Evolutionary conservation across 2,797 vertebrate species (phyloP).

Genomic region (Notolabrus celidotus): DNA sequence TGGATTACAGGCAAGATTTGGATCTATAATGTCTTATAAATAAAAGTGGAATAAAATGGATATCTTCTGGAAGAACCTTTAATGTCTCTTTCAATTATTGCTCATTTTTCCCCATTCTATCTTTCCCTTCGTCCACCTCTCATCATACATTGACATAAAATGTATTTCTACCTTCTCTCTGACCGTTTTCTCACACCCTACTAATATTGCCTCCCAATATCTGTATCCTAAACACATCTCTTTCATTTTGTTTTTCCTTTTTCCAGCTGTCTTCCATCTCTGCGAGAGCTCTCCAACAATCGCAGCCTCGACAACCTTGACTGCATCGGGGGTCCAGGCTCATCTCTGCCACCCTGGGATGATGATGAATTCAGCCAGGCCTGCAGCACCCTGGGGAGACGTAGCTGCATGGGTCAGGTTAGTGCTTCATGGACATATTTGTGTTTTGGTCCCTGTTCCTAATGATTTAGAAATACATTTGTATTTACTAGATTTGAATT

Average conservation of each 20-base stretch:
- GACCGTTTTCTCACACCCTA: neutral
- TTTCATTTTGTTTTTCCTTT: slow-evolving; percentile 25
- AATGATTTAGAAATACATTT: slow-evolving; percentile 30
- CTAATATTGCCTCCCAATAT: slow-evolving; percentile 1
- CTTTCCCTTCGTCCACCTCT: slow-evolving; percentile 29
- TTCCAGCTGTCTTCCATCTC: slow-evolving; percentile 87
- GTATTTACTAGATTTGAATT: slow-evolving; percentile 18
- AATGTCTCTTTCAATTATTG: slow-evolving; percentile 55
- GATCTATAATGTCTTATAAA: slow-evolving; percentile 22
- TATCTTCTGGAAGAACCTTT: slow-evolving; percentile 42
- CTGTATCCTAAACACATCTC: neutral
- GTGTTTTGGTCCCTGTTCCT: neutral
- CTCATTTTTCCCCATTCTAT: slow-evolving; percentile 39
- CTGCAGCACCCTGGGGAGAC: slow-evolving; percentile 88
- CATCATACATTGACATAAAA: slow-evolving; percentile 28
- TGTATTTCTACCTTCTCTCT: slow-evolving; percentile 18
- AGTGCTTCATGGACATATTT: slow-evolving; percentile 39
- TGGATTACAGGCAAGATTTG: no score
- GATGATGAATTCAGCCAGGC: slow-evolving; percentile 96
- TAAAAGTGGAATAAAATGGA: slow-evolving; percentile 45
- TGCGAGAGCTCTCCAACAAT: slow-evolving; percentile 86
- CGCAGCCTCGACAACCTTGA: slow-evolving; percentile 97
- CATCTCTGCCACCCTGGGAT: slow-evolving; percentile 93
- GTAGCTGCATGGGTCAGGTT: slow-evolving; percentile 92
- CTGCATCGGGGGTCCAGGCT: slow-evolving; percentile 90